Evolutionary conservation across 2,797 vertebrate species (phyloP).

Genomic region (Leucoraja ocellata): DNA sequence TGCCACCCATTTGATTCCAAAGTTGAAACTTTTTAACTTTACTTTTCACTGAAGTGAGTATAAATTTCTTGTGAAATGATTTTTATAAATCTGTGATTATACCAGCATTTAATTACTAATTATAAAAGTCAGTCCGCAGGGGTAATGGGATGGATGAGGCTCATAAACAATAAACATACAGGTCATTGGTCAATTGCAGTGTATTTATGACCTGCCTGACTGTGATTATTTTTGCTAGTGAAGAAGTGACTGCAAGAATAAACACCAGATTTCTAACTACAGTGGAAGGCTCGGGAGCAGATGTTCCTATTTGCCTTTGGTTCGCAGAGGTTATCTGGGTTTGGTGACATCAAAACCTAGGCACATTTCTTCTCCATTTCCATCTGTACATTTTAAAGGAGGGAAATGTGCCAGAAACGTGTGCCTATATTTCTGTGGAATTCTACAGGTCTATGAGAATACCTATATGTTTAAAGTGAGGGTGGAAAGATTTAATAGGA

Average conservation of each 20-base stretch:
- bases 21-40: background rate
- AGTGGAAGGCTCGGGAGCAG: background rate
- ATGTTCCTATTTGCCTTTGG: background rate
- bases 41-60: background rate
- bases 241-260: background rate
- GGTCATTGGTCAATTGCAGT: background rate
- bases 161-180: background rate
- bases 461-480: too few relatives aligned
- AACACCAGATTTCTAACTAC: background rate
- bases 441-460: too few relatives aligned
- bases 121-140: background rate
- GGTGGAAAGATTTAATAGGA: too few relatives aligned
- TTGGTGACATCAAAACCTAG: background rate
- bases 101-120: background rate
- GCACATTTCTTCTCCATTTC: background rate
- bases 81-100: too few relatives aligned
- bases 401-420: background rate
- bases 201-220: background rate
- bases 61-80: too few relatives aligned
- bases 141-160: too few relatives aligned
- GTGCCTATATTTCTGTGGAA: background rate
- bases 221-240: background rate
- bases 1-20: background rate
- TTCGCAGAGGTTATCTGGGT: background rate
- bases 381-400: background rate